Evolutionary conservation across 2,888 invertebrate species (phyloP), one percentile per base, ranked within the genome.

Genomic region (Druceiella hillmani): DNA sequence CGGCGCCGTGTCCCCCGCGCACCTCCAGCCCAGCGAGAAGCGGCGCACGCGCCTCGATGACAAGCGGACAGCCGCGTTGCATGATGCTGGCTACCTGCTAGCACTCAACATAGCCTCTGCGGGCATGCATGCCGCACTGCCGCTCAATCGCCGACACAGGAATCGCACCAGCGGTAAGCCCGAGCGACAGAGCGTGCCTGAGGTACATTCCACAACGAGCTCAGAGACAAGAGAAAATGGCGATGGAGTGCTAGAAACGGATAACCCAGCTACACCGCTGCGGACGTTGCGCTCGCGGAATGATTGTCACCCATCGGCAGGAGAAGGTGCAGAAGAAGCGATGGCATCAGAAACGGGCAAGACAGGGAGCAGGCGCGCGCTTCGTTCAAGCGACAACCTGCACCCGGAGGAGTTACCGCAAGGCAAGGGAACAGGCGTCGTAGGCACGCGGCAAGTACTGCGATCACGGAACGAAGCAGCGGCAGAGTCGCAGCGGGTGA

Each of bases 131-230:
- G 54, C 48, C 56, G 55, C 55, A 49, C 53, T 40, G 54, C 48
- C 52, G 53, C 53, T 50, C 5, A 15, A 16, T 44, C 52, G 28
- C 11, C 22, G 29, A 45, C 40, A 32, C 24, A 50, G 11, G n/a
- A 7, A 7, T n/a, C 6, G n/a, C 6, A 7, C 22, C 22, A n/a
- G 22, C n/a, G 3, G 11, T 54, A 53, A 40, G 40, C 51, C 45
- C 58, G 58, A 53, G 61, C 60, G 54, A 62, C 60, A 4, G 61
- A 62, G 20, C 61, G 63, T 36, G 61, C 62, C 40, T 43, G 27
- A 49, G 44, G 56, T 54, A 49, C 47, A 50, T 35, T 45, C 45
- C 46, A 55, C 37, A 55, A 51, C 52, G 39, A 59, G 59, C 59
- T 51, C 44, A 53, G 57, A 50, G 49, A 57, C 54, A 58, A 56